Conservation (phyloP, 2,797 vertebrate species). For the Lacerta agilis region DNA sequence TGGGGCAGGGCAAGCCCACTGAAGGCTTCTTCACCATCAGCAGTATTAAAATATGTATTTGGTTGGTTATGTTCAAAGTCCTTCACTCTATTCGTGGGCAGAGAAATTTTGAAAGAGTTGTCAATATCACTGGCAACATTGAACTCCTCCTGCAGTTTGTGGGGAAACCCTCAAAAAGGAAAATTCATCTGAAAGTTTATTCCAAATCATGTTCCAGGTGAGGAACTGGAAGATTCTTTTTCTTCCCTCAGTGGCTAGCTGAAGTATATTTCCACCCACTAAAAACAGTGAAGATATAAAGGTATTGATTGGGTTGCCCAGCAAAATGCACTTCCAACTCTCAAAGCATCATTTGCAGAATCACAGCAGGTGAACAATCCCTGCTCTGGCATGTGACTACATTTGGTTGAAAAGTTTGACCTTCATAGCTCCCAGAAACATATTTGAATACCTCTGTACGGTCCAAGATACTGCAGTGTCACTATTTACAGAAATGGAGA, state of each 20-base stretch:
- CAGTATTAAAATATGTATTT: neutral
- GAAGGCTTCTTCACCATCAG: neutral
- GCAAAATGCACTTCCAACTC: neutral
- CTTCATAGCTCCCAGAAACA: neutral
- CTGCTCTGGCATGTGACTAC: neutral
- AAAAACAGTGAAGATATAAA: too few species aligned
- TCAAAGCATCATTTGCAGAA: neutral
- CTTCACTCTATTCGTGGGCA: neutral
- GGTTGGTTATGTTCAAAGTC: neutral
- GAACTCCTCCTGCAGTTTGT: neutral
- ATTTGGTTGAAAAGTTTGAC: neutral
- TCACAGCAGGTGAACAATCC: neutral
- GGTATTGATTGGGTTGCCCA: too few species aligned
- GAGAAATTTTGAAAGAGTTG: neutral
- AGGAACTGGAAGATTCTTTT: too few species aligned
- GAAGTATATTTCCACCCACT: too few species aligned
- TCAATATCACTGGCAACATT: neutral
- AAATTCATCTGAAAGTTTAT: neutral
- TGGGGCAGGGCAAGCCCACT: too few species aligned
- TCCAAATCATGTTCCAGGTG: too few species aligned
- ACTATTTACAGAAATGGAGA: conserved; percentile 19
- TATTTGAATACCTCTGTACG: neutral
- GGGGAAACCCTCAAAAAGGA: too few species aligned
- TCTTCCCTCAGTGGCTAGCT: too few species aligned
- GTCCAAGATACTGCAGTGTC: neutral